A percentile compares a stretch with the other conserved stretches of the same genome.
These are phyloP conservation scores for Pongo abelii DNA, from an alignment of 2,113 vertebrate genomes.

Conservation along the genomic window DNA sequence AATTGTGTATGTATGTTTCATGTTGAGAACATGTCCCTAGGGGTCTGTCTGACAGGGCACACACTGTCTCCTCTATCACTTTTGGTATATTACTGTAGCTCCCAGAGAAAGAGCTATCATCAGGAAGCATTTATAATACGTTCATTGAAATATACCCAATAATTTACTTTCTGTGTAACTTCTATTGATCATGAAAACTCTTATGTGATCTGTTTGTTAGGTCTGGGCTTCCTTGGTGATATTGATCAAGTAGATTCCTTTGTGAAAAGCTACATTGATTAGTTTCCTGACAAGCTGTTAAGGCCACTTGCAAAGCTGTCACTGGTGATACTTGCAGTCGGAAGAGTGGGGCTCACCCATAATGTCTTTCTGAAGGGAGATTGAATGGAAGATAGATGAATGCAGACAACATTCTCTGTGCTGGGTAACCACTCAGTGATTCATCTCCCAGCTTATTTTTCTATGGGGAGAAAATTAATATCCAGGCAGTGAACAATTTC, in stretches of 20 bases:
- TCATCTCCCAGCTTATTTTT: background rate
- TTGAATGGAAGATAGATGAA: constrained; percentile 20
- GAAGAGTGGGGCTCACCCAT: background rate
- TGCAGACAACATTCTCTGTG: background rate
- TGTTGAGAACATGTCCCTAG: background rate
- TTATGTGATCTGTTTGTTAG: constrained; percentile 53
- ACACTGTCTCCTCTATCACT: background rate
- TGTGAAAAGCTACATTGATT: constrained; percentile 72
- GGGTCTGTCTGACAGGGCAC: background rate
- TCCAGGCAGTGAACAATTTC: background rate
- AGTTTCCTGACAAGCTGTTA: constrained; percentile 59
- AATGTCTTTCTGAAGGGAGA: constrained; percentile 47
- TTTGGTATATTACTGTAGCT: background rate
- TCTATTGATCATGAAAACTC: constrained; percentile 39
- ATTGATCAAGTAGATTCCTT: constrained; percentile 70
- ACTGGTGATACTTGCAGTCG: background rate
- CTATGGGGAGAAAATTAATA: background rate
- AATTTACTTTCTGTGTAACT: constrained; percentile 39
- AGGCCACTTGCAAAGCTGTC: constrained; percentile 58
- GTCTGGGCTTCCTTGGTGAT: constrained; percentile 29
- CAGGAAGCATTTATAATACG: background rate
- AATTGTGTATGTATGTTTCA: background rate
- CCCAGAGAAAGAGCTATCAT: background rate
- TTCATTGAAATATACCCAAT: constrained; percentile 1
- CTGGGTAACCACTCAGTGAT: background rate